Percentiles rank a stretch among this genome's conserved stretches.
Conservation (phyloP, 2,113 vertebrate genomes). For the Nothobranchius furzeri region DNA sequence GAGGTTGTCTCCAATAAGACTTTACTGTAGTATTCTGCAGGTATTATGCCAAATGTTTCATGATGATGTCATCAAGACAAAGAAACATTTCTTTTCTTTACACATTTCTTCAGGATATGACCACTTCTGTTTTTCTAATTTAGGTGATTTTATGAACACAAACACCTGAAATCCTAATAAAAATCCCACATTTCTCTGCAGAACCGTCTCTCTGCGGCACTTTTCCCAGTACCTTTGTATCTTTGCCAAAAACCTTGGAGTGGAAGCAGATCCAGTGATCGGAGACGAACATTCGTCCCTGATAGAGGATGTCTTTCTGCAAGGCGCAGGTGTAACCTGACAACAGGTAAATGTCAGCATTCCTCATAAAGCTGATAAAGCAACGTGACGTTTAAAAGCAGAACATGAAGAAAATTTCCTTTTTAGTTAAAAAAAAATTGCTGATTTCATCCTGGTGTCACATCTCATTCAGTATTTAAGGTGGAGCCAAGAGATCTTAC, state of each 20-base stretch:
- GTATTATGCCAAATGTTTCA: not conserved
- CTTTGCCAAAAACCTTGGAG: slow-evolving; percentile 97
- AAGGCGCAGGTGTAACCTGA: slow-evolving; percentile 95
- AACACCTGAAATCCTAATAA: no score
- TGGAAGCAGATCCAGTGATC: slow-evolving; percentile 98
- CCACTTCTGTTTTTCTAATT: no score
- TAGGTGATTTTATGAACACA: no score
- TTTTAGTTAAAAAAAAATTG: no score
- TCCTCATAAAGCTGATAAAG: not conserved
- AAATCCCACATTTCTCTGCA: not conserved
- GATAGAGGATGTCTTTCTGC: slow-evolving; percentile 96
- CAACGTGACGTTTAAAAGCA: not conserved
- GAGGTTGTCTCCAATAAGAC: no score
- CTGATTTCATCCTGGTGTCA: not conserved
- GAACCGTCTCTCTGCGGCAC: not conserved
- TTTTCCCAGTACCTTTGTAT: slow-evolving; percentile 84
- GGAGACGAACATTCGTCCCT: slow-evolving; percentile 93
- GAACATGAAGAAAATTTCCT: not conserved
- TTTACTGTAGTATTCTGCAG: no score
- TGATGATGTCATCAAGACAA: not conserved
- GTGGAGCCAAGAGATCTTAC: slow-evolving; percentile 76
- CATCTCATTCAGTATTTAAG: slow-evolving; percentile 33
- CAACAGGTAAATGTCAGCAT: slow-evolving; percentile 23
- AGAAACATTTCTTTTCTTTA: no score
- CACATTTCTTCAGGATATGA: no score